Conservation (phyloP, 2,797 vertebrate species). For the Notamacropus eugenii region DNA sequence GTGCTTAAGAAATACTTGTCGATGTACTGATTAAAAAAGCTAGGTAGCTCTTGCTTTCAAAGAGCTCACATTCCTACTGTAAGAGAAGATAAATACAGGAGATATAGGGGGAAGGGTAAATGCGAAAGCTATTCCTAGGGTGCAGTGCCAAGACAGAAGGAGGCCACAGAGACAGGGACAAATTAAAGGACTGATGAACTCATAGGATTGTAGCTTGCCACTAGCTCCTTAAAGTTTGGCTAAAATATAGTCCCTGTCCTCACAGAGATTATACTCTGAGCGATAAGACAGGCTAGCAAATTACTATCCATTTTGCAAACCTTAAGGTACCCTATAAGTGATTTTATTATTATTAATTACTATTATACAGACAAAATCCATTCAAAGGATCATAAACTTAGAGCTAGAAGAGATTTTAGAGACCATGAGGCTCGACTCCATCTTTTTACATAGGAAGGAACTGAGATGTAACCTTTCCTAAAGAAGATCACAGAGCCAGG, state of each 20-base stretch:
- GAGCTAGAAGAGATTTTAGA: neutral
- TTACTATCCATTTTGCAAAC: neutral
- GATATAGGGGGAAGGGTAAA: too few species aligned
- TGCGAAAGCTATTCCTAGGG: too few species aligned
- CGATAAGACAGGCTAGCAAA: neutral
- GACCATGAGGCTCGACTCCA: neutral
- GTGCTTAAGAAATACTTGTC: too few species aligned
- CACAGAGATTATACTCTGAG: neutral
- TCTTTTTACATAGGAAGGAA: neutral
- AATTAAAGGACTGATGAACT: neutral
- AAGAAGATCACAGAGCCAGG: neutral
- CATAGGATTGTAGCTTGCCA: neutral
- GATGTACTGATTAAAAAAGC: too few species aligned
- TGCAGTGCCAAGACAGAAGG: too few species aligned
- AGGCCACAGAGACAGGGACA: neutral
- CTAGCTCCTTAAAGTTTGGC: neutral
- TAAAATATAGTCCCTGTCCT: neutral
- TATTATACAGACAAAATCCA: neutral
- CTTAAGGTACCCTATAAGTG: neutral
- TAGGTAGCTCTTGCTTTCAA: neutral
- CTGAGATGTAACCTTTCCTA: neutral
- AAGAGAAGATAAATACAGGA: neutral
- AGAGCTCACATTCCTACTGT: neutral
- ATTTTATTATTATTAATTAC: neutral
- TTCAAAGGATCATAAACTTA: neutral